Conservation (phyloP, 1,140 invertebrate species). For the Dryas iulia region DNA sequence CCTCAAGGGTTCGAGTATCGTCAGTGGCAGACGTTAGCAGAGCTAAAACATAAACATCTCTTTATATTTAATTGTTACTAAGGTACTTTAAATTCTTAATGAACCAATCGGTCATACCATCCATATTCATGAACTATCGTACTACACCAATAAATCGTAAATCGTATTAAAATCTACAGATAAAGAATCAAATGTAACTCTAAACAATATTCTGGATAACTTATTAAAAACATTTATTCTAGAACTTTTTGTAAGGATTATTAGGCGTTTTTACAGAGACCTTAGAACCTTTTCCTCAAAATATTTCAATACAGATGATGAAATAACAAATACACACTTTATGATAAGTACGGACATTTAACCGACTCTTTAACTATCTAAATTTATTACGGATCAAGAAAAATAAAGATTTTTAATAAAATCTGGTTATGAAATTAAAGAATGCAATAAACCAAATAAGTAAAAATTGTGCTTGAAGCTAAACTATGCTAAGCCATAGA, state of each 20-base stretch:
- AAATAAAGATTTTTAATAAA: conserved; percentile 3
- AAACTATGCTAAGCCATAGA: conserved; percentile 79
- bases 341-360: not conserved
- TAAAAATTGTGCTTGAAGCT: conserved; percentile 76
- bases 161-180: conserved; percentile 42
- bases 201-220: conserved; percentile 79
- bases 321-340: conserved; percentile 10
- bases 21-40: conserved; percentile 44
- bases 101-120: conserved; percentile 63
- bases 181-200: conserved; percentile 14
- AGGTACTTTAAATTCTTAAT: conserved; percentile 57
- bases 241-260: conserved; percentile 23
- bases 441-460: conserved; percentile 20
- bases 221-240: conserved; percentile 58
- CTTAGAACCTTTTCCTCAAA: conserved; percentile 2
- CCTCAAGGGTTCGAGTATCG: conserved; percentile 12
- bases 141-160: conserved; percentile 51
- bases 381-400: conserved; percentile 8
- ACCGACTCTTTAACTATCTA: conserved; percentile 15
- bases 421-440: not conserved
- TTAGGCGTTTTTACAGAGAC: conserved; percentile 25
- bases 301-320: conserved; percentile 9
- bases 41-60: conserved; percentile 52
- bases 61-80: conserved; percentile 54
- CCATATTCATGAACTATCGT: conserved; percentile 46